phyloP scores from a whole-genome alignment of 2,888 invertebrate genomes.

The Lapara coniferarum region DNA sequence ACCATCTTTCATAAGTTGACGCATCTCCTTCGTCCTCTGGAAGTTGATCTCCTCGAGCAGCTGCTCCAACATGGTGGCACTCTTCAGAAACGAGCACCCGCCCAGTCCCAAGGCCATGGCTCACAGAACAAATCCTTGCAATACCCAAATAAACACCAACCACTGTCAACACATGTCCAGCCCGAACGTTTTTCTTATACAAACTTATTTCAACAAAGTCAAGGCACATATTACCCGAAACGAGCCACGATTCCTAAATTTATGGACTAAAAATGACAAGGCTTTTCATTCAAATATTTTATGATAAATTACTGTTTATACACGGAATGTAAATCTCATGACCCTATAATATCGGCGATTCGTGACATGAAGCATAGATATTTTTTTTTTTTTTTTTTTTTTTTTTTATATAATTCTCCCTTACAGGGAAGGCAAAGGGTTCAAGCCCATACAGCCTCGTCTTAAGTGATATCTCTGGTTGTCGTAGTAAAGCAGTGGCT shows the following conservation, averaged over 20 bases:
- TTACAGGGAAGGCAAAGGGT: no score
- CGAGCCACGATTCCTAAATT: slow-evolving; percentile 26
- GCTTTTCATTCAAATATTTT: slow-evolving; percentile 30
- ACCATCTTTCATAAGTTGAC: slow-evolving; percentile 95
- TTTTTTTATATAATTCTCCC: no score
- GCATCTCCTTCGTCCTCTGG: slow-evolving; percentile 95
- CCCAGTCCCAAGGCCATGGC: slow-evolving; percentile 74
- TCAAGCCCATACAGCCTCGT: no score
- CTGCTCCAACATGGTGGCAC: slow-evolving; percentile 91
- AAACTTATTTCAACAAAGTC: slow-evolving; percentile 30
- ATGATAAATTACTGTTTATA: slow-evolving; percentile 30
- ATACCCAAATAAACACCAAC: slow-evolving; percentile 46
- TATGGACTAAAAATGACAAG: slow-evolving; percentile 8
- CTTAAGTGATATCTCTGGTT: no score
- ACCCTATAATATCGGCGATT: neutral
- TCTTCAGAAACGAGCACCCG: slow-evolving; percentile 66
- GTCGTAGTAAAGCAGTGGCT: no score
- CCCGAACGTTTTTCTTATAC: slow-evolving; percentile 28
- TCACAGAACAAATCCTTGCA: slow-evolving; percentile 37
- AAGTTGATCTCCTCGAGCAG: slow-evolving; percentile 96
- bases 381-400: no score
- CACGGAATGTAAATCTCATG: neutral
- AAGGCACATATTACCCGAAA: slow-evolving; percentile 41
- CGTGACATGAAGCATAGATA: no score
- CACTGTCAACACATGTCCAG: slow-evolving; percentile 47